A percentile compares a stretch with the other conserved stretches of the same genome.
phyloP scores from a whole-genome alignment of 2,888 invertebrate genomes.

The Chydorus sphaericus region DNA sequence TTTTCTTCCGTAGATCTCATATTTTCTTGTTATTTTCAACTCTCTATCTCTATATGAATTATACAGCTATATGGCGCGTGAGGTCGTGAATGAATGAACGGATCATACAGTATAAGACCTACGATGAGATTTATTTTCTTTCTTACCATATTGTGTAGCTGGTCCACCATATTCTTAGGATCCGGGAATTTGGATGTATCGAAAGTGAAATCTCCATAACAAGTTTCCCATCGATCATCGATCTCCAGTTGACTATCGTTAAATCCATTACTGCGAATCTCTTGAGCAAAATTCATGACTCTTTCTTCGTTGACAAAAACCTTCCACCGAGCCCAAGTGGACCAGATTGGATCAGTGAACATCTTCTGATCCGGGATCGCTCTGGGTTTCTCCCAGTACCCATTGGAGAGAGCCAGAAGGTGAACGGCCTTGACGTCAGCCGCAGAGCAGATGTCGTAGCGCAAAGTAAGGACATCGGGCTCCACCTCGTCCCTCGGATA shows the following conservation, averaged over 20 bases:
- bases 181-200: constrained; percentile 52
- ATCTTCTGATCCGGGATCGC: constrained; percentile 49
- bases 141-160: constrained; percentile 29
- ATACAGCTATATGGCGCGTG: too few relatives aligned
- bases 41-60: too few relatives aligned
- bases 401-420: constrained; percentile 39
- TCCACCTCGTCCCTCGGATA: constrained; percentile 26
- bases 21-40: too few relatives aligned
- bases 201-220: constrained; percentile 66
- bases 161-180: constrained; percentile 42
- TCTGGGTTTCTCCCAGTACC: constrained; percentile 44
- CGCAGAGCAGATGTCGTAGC: constrained; percentile 46
- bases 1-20: too few relatives aligned
- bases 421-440: constrained; percentile 46
- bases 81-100: too few relatives aligned
- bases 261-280: constrained; percentile 48
- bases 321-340: constrained; percentile 68
- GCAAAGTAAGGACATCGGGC: constrained; percentile 25
- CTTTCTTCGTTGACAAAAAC: constrained; percentile 45
- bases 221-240: constrained; percentile 75
- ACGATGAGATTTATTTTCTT: too few relatives aligned
- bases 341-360: constrained; percentile 71
- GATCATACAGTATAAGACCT: too few relatives aligned
- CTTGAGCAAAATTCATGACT: constrained; percentile 47
- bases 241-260: constrained; percentile 65